Conservation (phyloP, 53 echinoderm and acorn worm species). For the Pentamera pediparva region DNA sequence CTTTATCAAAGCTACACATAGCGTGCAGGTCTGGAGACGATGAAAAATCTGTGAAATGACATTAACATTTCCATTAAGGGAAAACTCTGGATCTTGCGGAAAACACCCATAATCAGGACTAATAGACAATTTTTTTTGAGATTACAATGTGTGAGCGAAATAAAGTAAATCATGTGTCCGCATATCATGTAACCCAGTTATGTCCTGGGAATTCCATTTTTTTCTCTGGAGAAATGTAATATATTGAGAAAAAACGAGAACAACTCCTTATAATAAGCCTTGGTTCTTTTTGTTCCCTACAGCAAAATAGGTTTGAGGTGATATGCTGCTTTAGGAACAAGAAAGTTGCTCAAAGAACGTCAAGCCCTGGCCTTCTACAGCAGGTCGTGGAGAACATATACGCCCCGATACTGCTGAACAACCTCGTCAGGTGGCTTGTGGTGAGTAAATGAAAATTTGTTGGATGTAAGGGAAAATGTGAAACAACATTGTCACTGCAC, state of each 20-base stretch:
- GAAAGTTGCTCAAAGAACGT: slow-evolving; percentile 46
- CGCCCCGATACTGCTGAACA: slow-evolving; percentile 52
- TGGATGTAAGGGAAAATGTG: neutral
- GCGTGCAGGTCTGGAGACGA: too few relatives aligned
- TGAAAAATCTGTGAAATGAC: too few relatives aligned
- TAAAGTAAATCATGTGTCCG: neutral
- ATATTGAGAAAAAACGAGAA: neutral
- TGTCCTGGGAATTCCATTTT: neutral
- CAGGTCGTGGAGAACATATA: slow-evolving; percentile 67
- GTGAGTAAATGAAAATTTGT: slow-evolving; percentile 46
- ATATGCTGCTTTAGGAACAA: slow-evolving; percentile 9
- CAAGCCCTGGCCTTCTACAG: slow-evolving; percentile 65
- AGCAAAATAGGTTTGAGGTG: slow-evolving; percentile 5
- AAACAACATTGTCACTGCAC: too few relatives aligned
- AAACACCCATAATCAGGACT: too few relatives aligned
- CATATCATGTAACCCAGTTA: neutral
- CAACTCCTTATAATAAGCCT: neutral
- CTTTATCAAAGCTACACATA: too few relatives aligned
- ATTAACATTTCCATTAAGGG: too few relatives aligned
- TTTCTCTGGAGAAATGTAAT: neutral
- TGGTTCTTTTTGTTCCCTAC: neutral
- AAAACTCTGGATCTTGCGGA: too few relatives aligned
- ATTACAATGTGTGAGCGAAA: neutral
- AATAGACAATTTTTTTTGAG: neutral
- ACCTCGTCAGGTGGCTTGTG: slow-evolving; percentile 44